These are phyloP conservation scores for Xanthorhoe designata DNA, from an alignment of 2,888 invertebrate species.

Conservation along the genomic window DNA sequence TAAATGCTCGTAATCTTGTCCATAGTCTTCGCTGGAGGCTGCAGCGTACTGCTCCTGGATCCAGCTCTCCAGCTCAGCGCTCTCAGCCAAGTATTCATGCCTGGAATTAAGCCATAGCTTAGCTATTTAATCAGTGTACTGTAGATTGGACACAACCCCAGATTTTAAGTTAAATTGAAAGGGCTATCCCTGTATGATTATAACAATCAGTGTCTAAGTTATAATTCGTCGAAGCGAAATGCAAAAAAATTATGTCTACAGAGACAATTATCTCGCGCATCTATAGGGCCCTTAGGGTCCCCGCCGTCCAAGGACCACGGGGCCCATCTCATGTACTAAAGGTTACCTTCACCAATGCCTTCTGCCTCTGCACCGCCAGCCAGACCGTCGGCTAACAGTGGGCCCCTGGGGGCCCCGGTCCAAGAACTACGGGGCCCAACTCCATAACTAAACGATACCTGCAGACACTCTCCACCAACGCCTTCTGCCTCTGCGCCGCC, in stretches of 20 bases:
- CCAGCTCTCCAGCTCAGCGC: constrained; percentile 96
- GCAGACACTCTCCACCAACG: constrained; percentile 96
- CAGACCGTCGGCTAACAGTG: constrained; percentile 91
- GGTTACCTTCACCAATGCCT: constrained; percentile 91
- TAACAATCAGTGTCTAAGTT: no score
- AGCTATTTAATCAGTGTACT: neutral
- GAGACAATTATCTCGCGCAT: no score
- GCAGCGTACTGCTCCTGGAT: constrained; percentile 95
- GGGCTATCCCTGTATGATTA: no score
- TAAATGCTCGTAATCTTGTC: constrained; percentile 96
- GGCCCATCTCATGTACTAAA: no score
- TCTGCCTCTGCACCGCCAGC: constrained; percentile 91
- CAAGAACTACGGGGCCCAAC: no score
- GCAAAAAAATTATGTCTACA: no score
- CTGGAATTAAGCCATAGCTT: constrained; percentile 59
- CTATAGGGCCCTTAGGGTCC: no score
- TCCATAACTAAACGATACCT: constrained; percentile 67
- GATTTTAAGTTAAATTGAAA: no score
- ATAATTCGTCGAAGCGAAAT: no score
- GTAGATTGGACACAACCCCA: no score
- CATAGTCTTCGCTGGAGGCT: constrained; percentile 96
- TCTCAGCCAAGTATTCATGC: constrained; percentile 96
- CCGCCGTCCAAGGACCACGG: no score
- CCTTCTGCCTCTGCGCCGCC: constrained; percentile 91
- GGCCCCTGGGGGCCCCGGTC: no score